These are phyloP conservation scores for Cryptoblepharus egeriae DNA, from an alignment of 2,797 vertebrate genomes.

Conservation along the genomic window DNA sequence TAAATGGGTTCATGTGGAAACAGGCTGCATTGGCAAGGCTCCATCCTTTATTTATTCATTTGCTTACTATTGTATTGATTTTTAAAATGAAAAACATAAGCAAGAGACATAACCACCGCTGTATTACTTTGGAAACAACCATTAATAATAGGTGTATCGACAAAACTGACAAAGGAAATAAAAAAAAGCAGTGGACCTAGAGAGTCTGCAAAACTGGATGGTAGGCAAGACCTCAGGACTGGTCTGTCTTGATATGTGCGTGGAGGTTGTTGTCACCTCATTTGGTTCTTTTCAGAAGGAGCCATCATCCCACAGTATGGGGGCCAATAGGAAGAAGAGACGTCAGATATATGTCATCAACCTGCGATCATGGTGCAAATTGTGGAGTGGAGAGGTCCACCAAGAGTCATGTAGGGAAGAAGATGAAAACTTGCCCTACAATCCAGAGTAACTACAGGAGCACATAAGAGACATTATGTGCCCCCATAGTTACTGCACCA, in stretches of 20 bases:
- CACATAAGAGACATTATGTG: no score
- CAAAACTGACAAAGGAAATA: constrained; percentile 36
- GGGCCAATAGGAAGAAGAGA: no score
- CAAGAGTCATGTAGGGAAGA: no score
- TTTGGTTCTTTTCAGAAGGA: not conserved
- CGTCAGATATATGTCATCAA: no score
- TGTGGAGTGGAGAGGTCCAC: not conserved
- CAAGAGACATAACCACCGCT: constrained; percentile 38
- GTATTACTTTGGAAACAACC: constrained; percentile 43
- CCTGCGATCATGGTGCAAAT: no score
- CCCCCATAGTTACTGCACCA: no score
- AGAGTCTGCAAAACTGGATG: constrained; percentile 1
- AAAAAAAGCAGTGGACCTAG: not conserved
- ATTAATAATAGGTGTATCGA: constrained; percentile 42
- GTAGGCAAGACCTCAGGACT: not conserved
- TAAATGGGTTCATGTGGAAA: constrained; percentile 38
- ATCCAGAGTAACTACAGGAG: no score
- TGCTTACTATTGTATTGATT: constrained; percentile 41
- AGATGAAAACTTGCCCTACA: no score
- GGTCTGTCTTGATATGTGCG: not conserved
- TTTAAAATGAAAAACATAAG: constrained; percentile 48
- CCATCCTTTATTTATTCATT: constrained; percentile 49
- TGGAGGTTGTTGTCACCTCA: not conserved
- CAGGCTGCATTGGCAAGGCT: constrained; percentile 11
- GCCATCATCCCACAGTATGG: no score